Evolutionary conservation across 2,113 vertebrate genomes (phyloP), one percentile per base, ranked within the genome.

Genomic region (Perognathus longimembris): DNA sequence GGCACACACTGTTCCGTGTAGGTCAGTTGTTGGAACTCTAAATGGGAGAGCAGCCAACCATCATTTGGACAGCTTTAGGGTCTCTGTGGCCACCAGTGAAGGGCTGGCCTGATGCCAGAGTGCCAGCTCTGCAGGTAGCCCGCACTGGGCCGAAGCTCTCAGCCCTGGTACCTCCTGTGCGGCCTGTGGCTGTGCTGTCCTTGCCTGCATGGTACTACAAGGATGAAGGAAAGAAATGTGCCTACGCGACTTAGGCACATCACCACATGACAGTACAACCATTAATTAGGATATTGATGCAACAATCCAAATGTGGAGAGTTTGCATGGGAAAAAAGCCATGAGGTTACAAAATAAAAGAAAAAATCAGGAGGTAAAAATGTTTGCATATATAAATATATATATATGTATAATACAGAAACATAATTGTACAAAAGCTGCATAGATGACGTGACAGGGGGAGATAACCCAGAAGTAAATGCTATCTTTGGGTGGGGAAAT

Each of bases 371-470:
- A 66, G 18, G n/a, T 71, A 85, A 69, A 45, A 70, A 54, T 63
- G 6, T 69, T 81, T 86, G 26, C 4, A 20, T 36, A 42, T 74
- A 71, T 45, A 11, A 7, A 45, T 45, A 45, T 11, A 45, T 15
- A 54, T 15, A 54, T 18, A 54, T 54, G 17, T 54, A 54, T 15
- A 54, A 71, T 10, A 66, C 1, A 75, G 36, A 85, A 82, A 70
- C 34, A 67, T 9, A 67, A 78, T 88, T 74, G 66, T 36, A 71
- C 34, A 50, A 80, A 96, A 83, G 50, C 85, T 76, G 38, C 20
- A 38, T 2, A 50, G 77, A 66, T 15, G 73, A 79, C 67, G 61
- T 66, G 57, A 84, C 59, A 38, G 66, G n/a, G 63, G 70, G 38
- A 83, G 95, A 66, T 45, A 24, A 0, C 18, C 18, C 22, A 28